Base-by-base conservation (phyloP, 2,113 vertebrate genomes). In the Mesembrinibis cayennensis region DNA sequence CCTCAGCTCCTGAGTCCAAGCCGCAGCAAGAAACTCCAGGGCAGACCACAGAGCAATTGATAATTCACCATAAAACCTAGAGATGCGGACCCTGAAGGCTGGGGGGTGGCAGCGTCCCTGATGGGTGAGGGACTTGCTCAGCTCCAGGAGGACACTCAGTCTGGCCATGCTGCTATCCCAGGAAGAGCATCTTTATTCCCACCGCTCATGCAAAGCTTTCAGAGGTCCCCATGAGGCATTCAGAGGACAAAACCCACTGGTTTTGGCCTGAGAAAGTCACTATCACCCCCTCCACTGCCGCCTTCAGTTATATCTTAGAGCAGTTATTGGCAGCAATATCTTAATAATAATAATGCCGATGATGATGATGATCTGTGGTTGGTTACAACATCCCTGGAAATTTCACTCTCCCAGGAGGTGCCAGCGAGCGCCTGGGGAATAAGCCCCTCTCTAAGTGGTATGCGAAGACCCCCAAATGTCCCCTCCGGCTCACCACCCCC, bases 401-500 rank as follows among this genome's bases (percentile, higher is more conserved):
- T 32, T 17, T 23, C 17, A 6, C 10, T 72, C 5, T 69, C 36
- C 19, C 53, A 58, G 77, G 14, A 89, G 45, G 45, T 45, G 27
- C 32, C 81, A 72, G 12, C 0, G 0, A 36, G 23, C 27, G 8
- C 63, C 30, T 70, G 87, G 11, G 16, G 30, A 45, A 32, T 22
- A 10, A 71, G 0, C 11, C 22, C 18, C 13, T 42, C 32, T 49
- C 42, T 62, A 52, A 29, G 18, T 7, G 65, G 30, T 18, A 30
- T 27, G 6, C 17, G n/a, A 74, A 66, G 11, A n/a, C 16, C 38
- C 44, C 29, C 15, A 26, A 36, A 56, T 0, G 0, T 42, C 26
- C 34, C 47, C 38, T 71, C 21, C 30, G 13, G 3, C 14, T 56
- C 58, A 38, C 13, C 62, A 42, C 25, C 13, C 13, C 0, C 0